phyloP scores from a whole-genome alignment of 2,797 vertebrate species.

The Lepus oiostolus region DNA sequence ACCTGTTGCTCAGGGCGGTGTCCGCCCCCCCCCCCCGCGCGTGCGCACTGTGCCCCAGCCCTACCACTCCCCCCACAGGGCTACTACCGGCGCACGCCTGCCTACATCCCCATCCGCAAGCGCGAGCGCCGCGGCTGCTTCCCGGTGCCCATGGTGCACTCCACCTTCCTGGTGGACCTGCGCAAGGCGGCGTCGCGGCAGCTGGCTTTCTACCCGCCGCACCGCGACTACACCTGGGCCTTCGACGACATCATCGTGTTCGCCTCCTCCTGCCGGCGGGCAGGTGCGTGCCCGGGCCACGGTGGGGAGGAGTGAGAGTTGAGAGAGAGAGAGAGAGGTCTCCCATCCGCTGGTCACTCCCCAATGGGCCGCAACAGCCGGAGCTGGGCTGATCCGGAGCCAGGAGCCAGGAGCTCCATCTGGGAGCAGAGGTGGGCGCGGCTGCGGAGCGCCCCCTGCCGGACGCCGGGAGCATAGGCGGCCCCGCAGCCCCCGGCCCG shows the following conservation, averaged over 20 bases:
- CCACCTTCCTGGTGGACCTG: conserved; percentile 95
- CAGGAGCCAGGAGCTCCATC: no score
- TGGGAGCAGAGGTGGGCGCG: no score
- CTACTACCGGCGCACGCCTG: conserved; percentile 95
- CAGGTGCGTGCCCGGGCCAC: conserved; percentile 87
- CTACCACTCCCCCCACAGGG: conserved; percentile 87
- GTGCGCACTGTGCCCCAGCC: background rate
- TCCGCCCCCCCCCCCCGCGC: no score
- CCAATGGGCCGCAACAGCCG: no score
- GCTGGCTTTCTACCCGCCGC: conserved; percentile 94
- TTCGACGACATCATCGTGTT: conserved; percentile 98
- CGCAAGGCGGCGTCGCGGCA: conserved; percentile 91
- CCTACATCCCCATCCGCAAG: conserved; percentile 95
- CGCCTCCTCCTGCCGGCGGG: conserved; percentile 94
- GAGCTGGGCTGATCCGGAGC: no score
- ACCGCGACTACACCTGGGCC: conserved; percentile 94
- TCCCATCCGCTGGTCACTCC: no score
- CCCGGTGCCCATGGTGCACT: conserved; percentile 97
- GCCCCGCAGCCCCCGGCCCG: background rate
- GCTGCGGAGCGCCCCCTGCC: background rate
- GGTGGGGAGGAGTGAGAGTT: no score
- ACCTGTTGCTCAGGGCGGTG: no score
- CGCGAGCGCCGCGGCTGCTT: conserved; percentile 94
- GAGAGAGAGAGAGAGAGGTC: no score
- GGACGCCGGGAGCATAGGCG: background rate